Base-by-base conservation (phyloP, 2,797 vertebrate genomes). In the Sphenodon punctatus region DNA sequence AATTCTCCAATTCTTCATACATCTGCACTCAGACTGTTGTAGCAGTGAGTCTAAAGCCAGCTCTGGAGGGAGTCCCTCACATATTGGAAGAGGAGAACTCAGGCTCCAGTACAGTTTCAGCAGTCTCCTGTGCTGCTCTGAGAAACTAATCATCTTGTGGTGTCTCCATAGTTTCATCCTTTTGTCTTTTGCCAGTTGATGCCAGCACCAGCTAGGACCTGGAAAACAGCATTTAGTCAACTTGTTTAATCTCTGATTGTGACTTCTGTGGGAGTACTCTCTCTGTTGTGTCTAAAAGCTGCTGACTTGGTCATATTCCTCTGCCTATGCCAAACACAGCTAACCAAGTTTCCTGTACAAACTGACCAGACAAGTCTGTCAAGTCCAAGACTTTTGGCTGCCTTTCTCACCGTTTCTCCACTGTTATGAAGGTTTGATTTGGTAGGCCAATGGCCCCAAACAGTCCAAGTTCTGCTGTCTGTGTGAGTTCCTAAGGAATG, bases 401-500 rank as follows among this genome's bases (percentile, higher is more conserved):
- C 27, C 46, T 75, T 59, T 67, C 67, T 41, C 12, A 36, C 78
- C 83, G 66, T 84, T 42, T 61, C 61, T 84, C n/a, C 84, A 30
- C 65, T 79, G 67, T 73, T 10, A 82, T 19, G 1, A 0, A 8
- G 78, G 71, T 89, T 90, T 92, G 90, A 90, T 88, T 85, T 91
- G 23, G 4, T 42, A 42, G 72, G 70, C 5, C 8, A 80, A 60
- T 70, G 71, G 51, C 55, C 53, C 63, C 3, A 15, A 48, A 63
- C 3, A 25, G 70, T 88, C 73, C 69, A 27, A 38, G 66, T 78
- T 88, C 77, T 74, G 73, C 85, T 82, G 91, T 88, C 87, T 91
- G 80, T 16, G 39, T 12, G 80, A 94, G 92, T 93, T 94, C 93
- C 93, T 94, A 76, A 94, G 86, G 83, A 94, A 91, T 93, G 89